Evolutionary conservation across 2,888 invertebrate genomes (phyloP).

Genomic region (Linyphia triangularis): DNA sequence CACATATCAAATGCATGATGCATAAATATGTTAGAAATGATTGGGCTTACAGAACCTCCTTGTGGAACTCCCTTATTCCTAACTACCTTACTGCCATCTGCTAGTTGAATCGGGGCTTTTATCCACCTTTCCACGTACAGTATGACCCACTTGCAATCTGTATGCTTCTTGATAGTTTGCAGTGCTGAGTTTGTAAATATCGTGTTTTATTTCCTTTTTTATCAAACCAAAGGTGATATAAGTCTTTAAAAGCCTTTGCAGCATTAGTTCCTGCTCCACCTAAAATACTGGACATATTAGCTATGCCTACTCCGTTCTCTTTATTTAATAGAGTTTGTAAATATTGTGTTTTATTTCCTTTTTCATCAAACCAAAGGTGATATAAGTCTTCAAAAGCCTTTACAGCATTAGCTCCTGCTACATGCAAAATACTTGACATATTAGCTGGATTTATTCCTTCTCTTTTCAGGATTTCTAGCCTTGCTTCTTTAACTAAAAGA

Average conservation of each 20-base stretch:
- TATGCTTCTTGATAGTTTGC: slow-evolving; percentile 4
- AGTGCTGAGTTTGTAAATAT: not conserved
- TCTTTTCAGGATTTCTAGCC: not conserved
- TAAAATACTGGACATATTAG: slow-evolving; percentile 34
- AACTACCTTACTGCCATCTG: slow-evolving; percentile 4
- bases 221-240: slow-evolving; percentile 32
- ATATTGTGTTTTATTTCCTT: not conserved
- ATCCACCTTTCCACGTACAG: slow-evolving; percentile 5
- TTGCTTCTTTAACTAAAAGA: slow-evolving; percentile 38
- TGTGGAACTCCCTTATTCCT: not conserved
- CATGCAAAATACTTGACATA: slow-evolving; percentile 24
- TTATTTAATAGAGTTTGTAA: not conserved
- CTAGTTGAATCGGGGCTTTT: not conserved
- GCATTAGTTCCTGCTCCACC: not conserved
- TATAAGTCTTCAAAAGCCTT: slow-evolving; percentile 28
- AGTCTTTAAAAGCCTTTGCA: slow-evolving; percentile 18
- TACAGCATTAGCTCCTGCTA: not conserved
- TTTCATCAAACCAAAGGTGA: slow-evolving; percentile 8
- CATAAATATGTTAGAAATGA: slow-evolving; percentile 10
- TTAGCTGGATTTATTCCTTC: not conserved
- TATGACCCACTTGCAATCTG: no score
- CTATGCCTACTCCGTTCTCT: not conserved
- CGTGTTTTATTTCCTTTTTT: not conserved
- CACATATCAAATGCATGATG: slow-evolving; percentile 11
- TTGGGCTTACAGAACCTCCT: not conserved